These are phyloP conservation scores for Maconellicoccus hirsutus DNA, from an alignment of 1,140 invertebrate species.

Conservation along the genomic window DNA sequence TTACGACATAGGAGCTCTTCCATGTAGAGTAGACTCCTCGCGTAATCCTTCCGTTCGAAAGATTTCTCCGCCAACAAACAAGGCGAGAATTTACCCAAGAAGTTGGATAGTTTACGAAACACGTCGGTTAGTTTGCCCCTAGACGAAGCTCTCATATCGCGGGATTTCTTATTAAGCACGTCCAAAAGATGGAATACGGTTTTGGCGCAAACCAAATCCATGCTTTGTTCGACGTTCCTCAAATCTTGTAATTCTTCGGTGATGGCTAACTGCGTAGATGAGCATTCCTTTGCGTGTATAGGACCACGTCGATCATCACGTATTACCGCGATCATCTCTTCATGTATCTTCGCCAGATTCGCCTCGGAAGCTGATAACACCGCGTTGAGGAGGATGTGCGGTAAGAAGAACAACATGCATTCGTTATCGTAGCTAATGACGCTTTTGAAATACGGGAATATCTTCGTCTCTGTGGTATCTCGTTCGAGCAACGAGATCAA, in stretches of 20 bases:
- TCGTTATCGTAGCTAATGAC: slow-evolving; percentile 54
- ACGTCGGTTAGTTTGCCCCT: slow-evolving; percentile 23
- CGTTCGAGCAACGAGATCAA: slow-evolving; percentile 44
- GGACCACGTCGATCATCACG: background rate
- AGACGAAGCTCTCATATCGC: slow-evolving; percentile 21
- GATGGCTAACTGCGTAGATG: background rate
- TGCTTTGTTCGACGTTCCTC: background rate
- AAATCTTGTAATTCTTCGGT: background rate
- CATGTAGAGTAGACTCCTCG: slow-evolving; percentile 57
- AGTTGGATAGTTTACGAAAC: slow-evolving; percentile 32
- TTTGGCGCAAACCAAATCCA: slow-evolving; percentile 40
- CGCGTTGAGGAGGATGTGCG: slow-evolving; percentile 44
- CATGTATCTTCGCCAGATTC: background rate
- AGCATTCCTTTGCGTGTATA: background rate
- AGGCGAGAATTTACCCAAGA: slow-evolving; percentile 46
- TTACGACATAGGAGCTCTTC: slow-evolving; percentile 53
- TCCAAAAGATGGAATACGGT: slow-evolving; percentile 56
- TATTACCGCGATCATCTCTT: background rate
- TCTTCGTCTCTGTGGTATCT: slow-evolving; percentile 37
- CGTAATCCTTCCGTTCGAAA: slow-evolving; percentile 57
- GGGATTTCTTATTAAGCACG: slow-evolving; percentile 19
- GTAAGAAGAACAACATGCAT: slow-evolving; percentile 55
- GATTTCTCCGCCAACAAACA: slow-evolving; percentile 53
- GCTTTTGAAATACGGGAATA: slow-evolving; percentile 52
- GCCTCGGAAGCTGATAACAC: background rate